A percentile compares a stretch with the other conserved stretches of the same genome.
Evolutionary conservation across 2,797 vertebrate species (phyloP).

Genomic region (Peromyscus attwateri): DNA sequence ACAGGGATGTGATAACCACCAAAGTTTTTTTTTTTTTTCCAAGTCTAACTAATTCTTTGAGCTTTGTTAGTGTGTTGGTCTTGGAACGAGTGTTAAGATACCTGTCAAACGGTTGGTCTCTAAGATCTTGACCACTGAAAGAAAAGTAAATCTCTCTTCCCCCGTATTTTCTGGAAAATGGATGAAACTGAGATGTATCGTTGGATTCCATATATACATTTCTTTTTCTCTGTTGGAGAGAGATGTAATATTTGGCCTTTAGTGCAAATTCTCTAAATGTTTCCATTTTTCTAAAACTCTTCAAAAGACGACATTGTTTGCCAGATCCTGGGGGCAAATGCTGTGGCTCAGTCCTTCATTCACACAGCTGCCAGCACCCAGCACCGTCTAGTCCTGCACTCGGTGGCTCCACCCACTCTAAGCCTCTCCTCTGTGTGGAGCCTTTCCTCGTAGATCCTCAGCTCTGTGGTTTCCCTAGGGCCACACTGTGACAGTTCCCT

Average conservation of each 20-base stretch:
- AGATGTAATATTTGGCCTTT: slow-evolving; percentile 62
- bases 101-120: slow-evolving; percentile 31
- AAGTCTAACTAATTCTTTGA: slow-evolving; percentile 69
- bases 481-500: slow-evolving; percentile 75
- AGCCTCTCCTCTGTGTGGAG: slow-evolving; percentile 25
- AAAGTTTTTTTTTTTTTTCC: slow-evolving; percentile 25
- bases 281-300: neutral
- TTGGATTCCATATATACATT: neutral
- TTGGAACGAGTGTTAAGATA: slow-evolving; percentile 60
- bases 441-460: slow-evolving; percentile 65
- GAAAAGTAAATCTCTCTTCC: slow-evolving; percentile 28
- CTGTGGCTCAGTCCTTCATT: slow-evolving; percentile 60
- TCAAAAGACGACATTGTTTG: slow-evolving; percentile 58
- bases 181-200: neutral
- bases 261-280: slow-evolving; percentile 35
- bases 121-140: slow-evolving; percentile 58
- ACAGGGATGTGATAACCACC: slow-evolving; percentile 81
- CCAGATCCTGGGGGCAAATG: slow-evolving; percentile 72
- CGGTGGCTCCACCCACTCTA: slow-evolving; percentile 65
- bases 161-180: slow-evolving; percentile 56
- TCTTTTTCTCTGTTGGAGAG: slow-evolving; percentile 67
- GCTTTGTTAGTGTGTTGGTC: slow-evolving; percentile 62
- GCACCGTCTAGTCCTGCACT: slow-evolving; percentile 52
- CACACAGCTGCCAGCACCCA: neutral
- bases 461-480: slow-evolving; percentile 72